Conservation (phyloP, 2,888 invertebrate species). For the Stegophylla sp. region DNA sequence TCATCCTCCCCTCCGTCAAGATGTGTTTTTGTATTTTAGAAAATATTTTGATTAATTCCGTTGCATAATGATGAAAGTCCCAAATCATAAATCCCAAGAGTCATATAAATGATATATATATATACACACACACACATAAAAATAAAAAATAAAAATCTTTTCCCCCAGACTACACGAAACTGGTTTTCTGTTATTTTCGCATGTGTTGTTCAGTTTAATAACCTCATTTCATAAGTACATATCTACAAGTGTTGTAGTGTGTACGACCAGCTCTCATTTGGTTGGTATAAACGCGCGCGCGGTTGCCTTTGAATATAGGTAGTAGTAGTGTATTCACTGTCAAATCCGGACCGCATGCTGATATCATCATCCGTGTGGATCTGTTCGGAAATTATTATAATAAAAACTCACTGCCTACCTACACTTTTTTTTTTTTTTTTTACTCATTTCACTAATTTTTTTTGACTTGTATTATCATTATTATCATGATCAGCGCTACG, state of each 20-base stretch:
- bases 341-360: slow-evolving; percentile 38
- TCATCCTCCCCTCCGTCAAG: too few species aligned
- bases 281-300: slow-evolving; percentile 27
- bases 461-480: not conserved
- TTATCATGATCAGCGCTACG: slow-evolving; percentile 10
- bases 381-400: slow-evolving; percentile 31
- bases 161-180: slow-evolving; percentile 23
- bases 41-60: not conserved
- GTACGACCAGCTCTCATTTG: slow-evolving; percentile 9
- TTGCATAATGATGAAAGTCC: slow-evolving; percentile 3
- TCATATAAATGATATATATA: slow-evolving; percentile 8
- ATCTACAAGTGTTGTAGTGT: too few species aligned
- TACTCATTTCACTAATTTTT: too few species aligned
- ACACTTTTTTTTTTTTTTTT: not conserved
- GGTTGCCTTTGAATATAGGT: slow-evolving; percentile 50
- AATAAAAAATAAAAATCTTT: slow-evolving; percentile 18
- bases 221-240: slow-evolving; percentile 45
- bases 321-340: not conserved
- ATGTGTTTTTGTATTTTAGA: not conserved
- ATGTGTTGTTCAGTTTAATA: slow-evolving; percentile 43
- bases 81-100: slow-evolving; percentile 25
- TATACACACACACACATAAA: not conserved
- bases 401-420: slow-evolving; percentile 14
- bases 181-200: slow-evolving; percentile 53
- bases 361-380: slow-evolving; percentile 31